Evolutionary conservation across 1,140 invertebrate genomes (phyloP).

Genomic region (Pemphigus obesinymphae): DNA sequence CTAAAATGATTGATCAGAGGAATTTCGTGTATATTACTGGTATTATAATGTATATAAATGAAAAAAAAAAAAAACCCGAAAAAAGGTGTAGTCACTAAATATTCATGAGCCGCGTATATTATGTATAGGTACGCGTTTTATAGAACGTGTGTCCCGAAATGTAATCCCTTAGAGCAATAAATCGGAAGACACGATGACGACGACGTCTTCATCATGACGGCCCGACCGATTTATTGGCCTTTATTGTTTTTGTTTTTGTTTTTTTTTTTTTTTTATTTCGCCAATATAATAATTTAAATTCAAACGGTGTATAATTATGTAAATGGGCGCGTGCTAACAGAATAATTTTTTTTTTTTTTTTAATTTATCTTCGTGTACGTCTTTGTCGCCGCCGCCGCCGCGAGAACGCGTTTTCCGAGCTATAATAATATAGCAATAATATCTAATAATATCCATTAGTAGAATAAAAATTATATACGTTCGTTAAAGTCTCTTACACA

Average conservation of each 20-base stretch:
- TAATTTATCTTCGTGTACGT: neutral
- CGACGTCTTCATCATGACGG: constrained; percentile 16
- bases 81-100: constrained; percentile 37
- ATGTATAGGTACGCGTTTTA: neutral
- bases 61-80: neutral
- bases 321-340: constrained; percentile 59
- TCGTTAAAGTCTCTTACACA: constrained; percentile 11
- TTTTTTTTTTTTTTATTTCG: too few relatives aligned
- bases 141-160: neutral
- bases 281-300: constrained; percentile 7
- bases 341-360: constrained; percentile 57
- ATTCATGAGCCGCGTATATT: constrained; percentile 34
- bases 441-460: constrained; percentile 51
- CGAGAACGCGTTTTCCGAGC: neutral
- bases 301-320: constrained; percentile 18
- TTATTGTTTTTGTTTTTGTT: too few relatives aligned
- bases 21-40: constrained; percentile 15
- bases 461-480: neutral
- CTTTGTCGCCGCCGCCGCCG: neutral
- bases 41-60: too few relatives aligned
- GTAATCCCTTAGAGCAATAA: constrained; percentile 24
- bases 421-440: too few relatives aligned
- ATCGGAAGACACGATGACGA: constrained; percentile 17
- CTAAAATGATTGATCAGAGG: constrained; percentile 42
- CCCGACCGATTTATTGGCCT: constrained; percentile 2